Conservation (phyloP, 2,797 vertebrate genomes). For the Aselliscus stoliczkanus region DNA sequence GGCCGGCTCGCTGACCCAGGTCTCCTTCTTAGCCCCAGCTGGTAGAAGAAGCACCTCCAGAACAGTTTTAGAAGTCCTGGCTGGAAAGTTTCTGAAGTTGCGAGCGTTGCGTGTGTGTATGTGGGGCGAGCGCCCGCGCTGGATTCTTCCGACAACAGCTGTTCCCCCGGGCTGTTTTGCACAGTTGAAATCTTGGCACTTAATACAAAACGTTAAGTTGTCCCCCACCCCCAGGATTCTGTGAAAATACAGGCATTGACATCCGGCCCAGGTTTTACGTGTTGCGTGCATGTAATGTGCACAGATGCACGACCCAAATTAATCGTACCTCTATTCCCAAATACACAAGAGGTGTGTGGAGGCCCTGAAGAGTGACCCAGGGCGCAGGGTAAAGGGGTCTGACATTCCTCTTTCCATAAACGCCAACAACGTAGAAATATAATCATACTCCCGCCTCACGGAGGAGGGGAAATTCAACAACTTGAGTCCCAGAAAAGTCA, state of each 20-base stretch:
- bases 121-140: not conserved
- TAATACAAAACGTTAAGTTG: slow-evolving; percentile 27
- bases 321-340: not conserved
- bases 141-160: slow-evolving; percentile 34
- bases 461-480: not conserved
- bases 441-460: not conserved
- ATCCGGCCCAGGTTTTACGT: not conserved
- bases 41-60: not conserved
- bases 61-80: not conserved
- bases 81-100: not conserved
- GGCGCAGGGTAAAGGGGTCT: not conserved
- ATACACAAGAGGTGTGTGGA: not conserved
- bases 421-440: not conserved
- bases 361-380: not conserved
- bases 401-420: not conserved
- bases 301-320: not conserved
- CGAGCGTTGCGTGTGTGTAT: not conserved
- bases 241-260: slow-evolving; percentile 24
- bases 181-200: slow-evolving; percentile 46
- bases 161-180: slow-evolving; percentile 27
- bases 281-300: not conserved
- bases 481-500: not conserved
- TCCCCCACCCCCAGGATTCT: not conserved
- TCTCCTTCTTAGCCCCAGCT: not conserved
- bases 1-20: not conserved